Evolutionary conservation across 2,113 vertebrate genomes (phyloP).

Genomic region (Spea multiplicata): DNA sequence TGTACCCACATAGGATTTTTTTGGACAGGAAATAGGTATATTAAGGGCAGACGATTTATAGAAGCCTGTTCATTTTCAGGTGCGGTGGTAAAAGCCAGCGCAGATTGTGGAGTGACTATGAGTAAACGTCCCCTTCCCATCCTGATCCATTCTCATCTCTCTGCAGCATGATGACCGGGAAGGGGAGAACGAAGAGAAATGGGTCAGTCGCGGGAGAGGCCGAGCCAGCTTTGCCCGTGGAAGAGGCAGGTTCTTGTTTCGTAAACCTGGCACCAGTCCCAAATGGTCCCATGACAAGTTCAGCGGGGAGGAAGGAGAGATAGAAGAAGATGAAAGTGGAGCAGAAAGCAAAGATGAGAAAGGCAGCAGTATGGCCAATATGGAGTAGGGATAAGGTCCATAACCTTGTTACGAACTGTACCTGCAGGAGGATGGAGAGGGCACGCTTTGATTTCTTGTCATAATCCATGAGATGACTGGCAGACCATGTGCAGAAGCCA

Average conservation of each 20-base stretch:
- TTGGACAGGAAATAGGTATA: background rate
- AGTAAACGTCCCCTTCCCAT: conserved; percentile 25
- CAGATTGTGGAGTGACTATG: conserved; percentile 42
- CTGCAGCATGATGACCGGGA: conserved; percentile 87
- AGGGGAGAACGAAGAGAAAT: conserved; percentile 76
- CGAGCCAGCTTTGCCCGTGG: conserved; percentile 75
- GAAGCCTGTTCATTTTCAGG: conserved; percentile 44
- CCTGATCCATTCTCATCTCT: conserved; percentile 48
- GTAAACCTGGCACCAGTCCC: conserved; percentile 80
- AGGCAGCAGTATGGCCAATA: conserved; percentile 59
- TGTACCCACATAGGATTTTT: no score
- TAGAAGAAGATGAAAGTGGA: conserved; percentile 72
- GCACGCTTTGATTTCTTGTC: background rate
- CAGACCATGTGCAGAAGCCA: background rate
- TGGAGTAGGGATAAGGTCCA: conserved; percentile 59
- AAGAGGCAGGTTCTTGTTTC: conserved; percentile 86
- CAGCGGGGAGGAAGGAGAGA: conserved; percentile 80
- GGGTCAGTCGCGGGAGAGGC: conserved; percentile 74
- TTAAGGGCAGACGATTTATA: conserved; percentile 31
- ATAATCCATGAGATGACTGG: background rate
- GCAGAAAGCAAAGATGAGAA: conserved; percentile 78
- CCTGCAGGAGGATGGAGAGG: background rate
- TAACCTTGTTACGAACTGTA: background rate
- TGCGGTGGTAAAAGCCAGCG: conserved; percentile 36
- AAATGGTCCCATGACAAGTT: conserved; percentile 91